Evolutionary conservation across 2,797 vertebrate species (phyloP), one percentile per base, ranked within the genome.

Genomic region (Semotilus atromaculatus): DNA sequence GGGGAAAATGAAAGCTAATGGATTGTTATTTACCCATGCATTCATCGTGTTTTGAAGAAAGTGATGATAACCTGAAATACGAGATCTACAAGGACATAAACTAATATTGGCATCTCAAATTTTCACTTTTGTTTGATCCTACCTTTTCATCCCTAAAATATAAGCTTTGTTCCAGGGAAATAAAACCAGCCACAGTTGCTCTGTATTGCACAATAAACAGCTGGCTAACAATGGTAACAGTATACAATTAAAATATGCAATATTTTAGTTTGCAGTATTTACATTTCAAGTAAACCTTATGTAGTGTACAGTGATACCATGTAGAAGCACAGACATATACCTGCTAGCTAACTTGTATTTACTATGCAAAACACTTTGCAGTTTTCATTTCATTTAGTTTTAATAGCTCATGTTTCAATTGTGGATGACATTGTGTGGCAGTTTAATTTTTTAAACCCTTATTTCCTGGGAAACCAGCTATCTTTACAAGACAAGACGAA

Each of bases 261-360:
- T 78, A 62, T 62, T 78, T 26, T 36, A 51, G 16, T 53, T 66
- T 64, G 45, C 43, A 66, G 16, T 68, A 78, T 78, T 53, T 66
- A 66, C 21, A 83, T 51, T 83, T 83, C 19, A 53, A 83, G 43
- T 68, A 84, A 67, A 68, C 45, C 45, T 74, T 43, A 67, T 55
- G 16, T 29, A 76, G 45, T 76, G 72, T 76, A 77, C 62, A 83
- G 82, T 77, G 8, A 62, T 26, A 72, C 11, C 53, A 73, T 74
- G 40, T 64, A 51, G 9, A 75, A 83, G 6, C 74, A 43, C 81
- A 36, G 58, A 64, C 18, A 21, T 83, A 31, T 68, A 83, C 8
- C 7, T 76, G 62, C 62, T 77, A 29, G 62, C 62, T 40, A 68
- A 68, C 34, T 77, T 67, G 38, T 76, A 68, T 76, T 34, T 68